These are phyloP conservation scores for Serrognathus titanus DNA, from an alignment of 2,888 invertebrate genomes.

Conservation along the genomic window DNA sequence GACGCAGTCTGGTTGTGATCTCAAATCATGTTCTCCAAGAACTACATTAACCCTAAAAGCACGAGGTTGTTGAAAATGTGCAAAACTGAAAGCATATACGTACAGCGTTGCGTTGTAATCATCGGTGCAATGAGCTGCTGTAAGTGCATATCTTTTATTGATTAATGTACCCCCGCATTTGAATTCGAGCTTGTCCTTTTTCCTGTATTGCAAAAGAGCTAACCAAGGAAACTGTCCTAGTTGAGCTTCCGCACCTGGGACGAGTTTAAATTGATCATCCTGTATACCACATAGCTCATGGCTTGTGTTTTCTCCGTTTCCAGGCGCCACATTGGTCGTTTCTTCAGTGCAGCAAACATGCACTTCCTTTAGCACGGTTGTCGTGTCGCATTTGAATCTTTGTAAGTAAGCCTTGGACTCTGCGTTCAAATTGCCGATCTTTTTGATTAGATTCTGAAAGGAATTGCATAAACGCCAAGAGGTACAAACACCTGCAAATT, in stretches of 20 bases:
- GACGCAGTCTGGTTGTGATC: slow-evolving; percentile 44
- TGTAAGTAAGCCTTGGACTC: slow-evolving; percentile 21
- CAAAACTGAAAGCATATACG: slow-evolving; percentile 39
- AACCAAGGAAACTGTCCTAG: slow-evolving; percentile 65
- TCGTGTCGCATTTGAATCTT: slow-evolving; percentile 25
- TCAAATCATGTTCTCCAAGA: slow-evolving; percentile 49
- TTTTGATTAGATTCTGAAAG: not conserved
- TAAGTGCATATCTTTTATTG: slow-evolving; percentile 56
- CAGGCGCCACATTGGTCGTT: not conserved
- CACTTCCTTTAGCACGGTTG: not conserved
- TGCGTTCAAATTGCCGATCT: not conserved
- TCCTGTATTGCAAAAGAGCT: slow-evolving; percentile 54
- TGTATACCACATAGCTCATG: slow-evolving; percentile 16
- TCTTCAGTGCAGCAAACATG: not conserved
- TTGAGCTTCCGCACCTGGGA: slow-evolving; percentile 43
- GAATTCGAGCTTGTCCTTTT: slow-evolving; percentile 33
- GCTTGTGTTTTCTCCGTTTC: not conserved
- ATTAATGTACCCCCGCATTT: slow-evolving; percentile 60
- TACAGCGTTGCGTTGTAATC: slow-evolving; percentile 53
- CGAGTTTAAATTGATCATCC: slow-evolving; percentile 14
- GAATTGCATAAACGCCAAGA: not conserved
- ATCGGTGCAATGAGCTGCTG: slow-evolving; percentile 61
- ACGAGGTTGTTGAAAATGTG: not conserved
- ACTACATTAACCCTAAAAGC: slow-evolving; percentile 23
- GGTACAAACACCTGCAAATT: slow-evolving; percentile 10